phyloP scores from a whole-genome alignment of 2,888 invertebrate species.

The Galeruca laticollis region DNA sequence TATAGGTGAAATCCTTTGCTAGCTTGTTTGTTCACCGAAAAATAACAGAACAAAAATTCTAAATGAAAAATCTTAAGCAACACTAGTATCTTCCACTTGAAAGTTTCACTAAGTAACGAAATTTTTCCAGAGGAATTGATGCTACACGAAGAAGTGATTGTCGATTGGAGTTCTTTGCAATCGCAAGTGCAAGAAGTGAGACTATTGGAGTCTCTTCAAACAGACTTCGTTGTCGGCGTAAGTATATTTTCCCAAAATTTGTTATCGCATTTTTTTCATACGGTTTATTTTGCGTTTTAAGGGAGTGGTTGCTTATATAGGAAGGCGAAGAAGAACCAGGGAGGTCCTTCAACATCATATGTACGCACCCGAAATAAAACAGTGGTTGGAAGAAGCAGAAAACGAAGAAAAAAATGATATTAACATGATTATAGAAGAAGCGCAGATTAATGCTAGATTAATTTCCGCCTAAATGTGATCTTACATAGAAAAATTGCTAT shows the following conservation, averaged over 20 bases:
- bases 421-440: slow-evolving; percentile 56
- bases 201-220: slow-evolving; percentile 68
- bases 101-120: too few relatives aligned
- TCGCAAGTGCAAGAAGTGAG: slow-evolving; percentile 70
- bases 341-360: slow-evolving; percentile 82
- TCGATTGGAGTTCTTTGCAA: slow-evolving; percentile 78
- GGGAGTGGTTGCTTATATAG: slow-evolving; percentile 78
- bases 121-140: slow-evolving; percentile 77
- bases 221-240: slow-evolving; percentile 69
- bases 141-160: slow-evolving; percentile 79
- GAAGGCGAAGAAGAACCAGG: slow-evolving; percentile 79
- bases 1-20: too few relatives aligned
- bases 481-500: background rate
- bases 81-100: too few relatives aligned
- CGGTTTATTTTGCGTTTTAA: slow-evolving; percentile 49
- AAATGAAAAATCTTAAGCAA: too few relatives aligned
- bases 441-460: slow-evolving; percentile 57
- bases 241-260: slow-evolving; percentile 50
- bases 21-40: too few relatives aligned
- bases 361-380: slow-evolving; percentile 80
- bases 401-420: slow-evolving; percentile 53
- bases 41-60: too few relatives aligned
- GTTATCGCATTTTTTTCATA: background rate
- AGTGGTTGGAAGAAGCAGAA: slow-evolving; percentile 80
- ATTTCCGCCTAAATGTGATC: slow-evolving; percentile 50